Conservation (phyloP, 92 coral and sea anemone genomes). For the Bergia sp. region DNA sequence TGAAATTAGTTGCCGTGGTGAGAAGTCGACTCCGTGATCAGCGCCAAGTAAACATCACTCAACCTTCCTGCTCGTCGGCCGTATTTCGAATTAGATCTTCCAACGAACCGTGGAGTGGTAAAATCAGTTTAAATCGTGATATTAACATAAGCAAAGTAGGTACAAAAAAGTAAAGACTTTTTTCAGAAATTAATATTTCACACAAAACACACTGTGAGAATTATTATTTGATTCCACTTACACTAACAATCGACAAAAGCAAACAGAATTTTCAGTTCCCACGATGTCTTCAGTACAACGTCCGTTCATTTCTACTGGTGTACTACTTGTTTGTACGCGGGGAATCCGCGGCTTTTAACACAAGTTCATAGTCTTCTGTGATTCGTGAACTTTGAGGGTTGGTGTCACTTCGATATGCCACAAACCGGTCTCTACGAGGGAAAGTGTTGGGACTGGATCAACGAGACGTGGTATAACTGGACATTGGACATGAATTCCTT, state of each 20-base stretch:
- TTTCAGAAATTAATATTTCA: neutral
- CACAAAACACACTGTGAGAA: neutral
- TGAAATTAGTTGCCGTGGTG: conserved; percentile 16
- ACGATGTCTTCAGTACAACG: neutral
- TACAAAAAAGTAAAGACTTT: too few species aligned
- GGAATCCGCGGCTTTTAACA: neutral
- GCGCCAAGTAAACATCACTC: neutral
- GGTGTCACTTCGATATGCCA: neutral
- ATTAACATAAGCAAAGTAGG: neutral
- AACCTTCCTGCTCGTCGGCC: neutral
- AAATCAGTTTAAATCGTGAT: neutral
- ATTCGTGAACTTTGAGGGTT: neutral
- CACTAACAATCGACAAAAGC: neutral
- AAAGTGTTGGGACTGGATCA: conserved; percentile 7
- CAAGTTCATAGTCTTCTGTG: conserved; percentile 1
- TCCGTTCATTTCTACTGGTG: neutral
- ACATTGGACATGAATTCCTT: neutral
- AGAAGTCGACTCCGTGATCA: neutral
- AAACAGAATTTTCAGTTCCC: neutral
- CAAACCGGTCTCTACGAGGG: neutral
- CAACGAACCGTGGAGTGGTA: neutral
- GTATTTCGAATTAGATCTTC: neutral
- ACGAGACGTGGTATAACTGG: conserved; percentile 23
- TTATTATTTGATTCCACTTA: neutral
- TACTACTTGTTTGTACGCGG: neutral